Evolutionary conservation across 2,797 vertebrate species (phyloP).

Genomic region (Paramormyrops hopkinsi): DNA sequence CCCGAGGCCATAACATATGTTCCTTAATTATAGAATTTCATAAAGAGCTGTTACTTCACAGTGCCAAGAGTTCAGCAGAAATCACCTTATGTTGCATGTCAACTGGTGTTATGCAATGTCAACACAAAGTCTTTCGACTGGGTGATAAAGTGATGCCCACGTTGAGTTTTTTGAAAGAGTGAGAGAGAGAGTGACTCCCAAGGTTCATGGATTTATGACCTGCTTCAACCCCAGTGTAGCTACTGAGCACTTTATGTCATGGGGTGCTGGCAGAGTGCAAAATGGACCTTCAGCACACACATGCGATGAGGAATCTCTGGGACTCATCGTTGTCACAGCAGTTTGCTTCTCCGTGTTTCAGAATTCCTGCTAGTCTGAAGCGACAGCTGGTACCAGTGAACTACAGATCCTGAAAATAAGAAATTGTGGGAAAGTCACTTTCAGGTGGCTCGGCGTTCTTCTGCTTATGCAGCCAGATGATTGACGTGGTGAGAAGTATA

Average conservation of each 20-base stretch:
- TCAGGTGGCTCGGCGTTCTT: neutral
- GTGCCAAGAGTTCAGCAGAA: neutral
- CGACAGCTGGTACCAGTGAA: constrained; percentile 4
- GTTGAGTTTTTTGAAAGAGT: neutral
- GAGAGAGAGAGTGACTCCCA: neutral
- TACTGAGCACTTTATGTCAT: neutral
- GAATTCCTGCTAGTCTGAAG: constrained; percentile 17
- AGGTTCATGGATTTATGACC: constrained; percentile 2
- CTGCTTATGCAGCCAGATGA: neutral
- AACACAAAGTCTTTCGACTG: neutral
- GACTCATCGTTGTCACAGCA: neutral
- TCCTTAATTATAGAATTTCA: neutral
- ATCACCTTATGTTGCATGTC: neutral
- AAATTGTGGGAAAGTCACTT: neutral
- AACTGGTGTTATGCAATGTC: neutral
- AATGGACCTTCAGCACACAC: neutral
- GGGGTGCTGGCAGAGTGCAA: neutral
- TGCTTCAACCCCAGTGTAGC: neutral
- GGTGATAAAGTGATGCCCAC: neutral
- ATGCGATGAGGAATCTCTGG: neutral
- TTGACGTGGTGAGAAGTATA: neutral
- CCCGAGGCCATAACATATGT: neutral
- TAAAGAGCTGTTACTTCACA: neutral
- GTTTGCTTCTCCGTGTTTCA: constrained; percentile 5
- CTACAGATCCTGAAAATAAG: neutral